Evolutionary conservation across 2,797 vertebrate species (phyloP).

Genomic region (Poeciliopsis paucimaculata): DNA sequence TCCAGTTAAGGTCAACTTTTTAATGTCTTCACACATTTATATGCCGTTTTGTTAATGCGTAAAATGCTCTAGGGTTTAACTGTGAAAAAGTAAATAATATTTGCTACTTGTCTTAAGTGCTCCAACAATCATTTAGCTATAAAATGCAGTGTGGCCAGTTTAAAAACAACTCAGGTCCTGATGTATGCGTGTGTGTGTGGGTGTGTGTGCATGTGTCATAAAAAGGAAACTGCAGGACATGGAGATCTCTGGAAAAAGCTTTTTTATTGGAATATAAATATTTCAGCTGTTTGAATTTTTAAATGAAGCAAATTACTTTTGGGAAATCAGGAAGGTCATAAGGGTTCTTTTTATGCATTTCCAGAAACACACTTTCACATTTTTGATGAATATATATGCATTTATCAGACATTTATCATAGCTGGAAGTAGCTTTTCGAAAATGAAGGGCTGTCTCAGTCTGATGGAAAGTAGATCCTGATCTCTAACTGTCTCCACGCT

Average conservation of each 20-base stretch:
- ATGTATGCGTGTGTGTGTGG: constrained; percentile 55
- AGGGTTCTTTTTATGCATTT: constrained; percentile 9
- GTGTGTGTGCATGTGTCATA: constrained; percentile 49
- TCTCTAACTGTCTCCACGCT: constrained; percentile 32
- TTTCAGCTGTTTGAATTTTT: constrained; percentile 42
- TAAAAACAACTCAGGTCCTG: constrained; percentile 21
- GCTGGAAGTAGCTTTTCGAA: constrained; percentile 16
- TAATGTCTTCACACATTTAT: not conserved
- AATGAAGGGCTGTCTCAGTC: not conserved
- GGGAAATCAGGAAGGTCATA: not conserved
- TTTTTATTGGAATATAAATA: constrained; percentile 46
- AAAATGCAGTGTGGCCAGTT: constrained; percentile 7
- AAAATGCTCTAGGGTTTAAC: not conserved
- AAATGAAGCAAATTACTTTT: constrained; percentile 23
- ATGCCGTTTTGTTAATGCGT: not conserved
- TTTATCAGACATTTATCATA: constrained; percentile 8
- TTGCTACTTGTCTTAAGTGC: not conserved
- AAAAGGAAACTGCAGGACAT: constrained; percentile 43
- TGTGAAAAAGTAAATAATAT: not conserved
- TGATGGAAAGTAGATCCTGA: constrained; percentile 38
- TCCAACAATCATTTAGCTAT: constrained; percentile 13
- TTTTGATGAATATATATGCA: not conserved
- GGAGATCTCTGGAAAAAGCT: constrained; percentile 20
- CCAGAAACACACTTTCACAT: constrained; percentile 6
- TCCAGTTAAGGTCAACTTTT: constrained; percentile 43